phyloP scores from a whole-genome alignment of 2,888 invertebrate species.

The Peribatodes rhomboidaria region DNA sequence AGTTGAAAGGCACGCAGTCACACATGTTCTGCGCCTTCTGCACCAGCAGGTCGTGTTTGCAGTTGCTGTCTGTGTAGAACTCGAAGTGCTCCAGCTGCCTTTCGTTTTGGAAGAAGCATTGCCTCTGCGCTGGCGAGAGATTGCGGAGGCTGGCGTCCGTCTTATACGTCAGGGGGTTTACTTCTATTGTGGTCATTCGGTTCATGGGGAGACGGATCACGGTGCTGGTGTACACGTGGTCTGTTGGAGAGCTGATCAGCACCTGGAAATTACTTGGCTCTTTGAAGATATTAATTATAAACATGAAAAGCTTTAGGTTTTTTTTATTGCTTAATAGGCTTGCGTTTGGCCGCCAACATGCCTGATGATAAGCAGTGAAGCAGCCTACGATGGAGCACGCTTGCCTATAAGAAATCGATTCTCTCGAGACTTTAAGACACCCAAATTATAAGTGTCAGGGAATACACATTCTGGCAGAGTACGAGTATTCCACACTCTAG shows the following conservation, averaged over 20 bases:
- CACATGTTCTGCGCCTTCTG: slow-evolving; percentile 76
- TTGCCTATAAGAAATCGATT: too few relatives aligned
- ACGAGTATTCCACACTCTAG: too few relatives aligned
- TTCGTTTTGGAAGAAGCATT: slow-evolving; percentile 81
- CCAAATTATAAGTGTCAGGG: too few relatives aligned
- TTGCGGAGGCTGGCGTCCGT: slow-evolving; percentile 69
- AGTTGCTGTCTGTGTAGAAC: slow-evolving; percentile 85
- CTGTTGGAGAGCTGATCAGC: slow-evolving; percentile 75
- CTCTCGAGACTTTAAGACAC: too few relatives aligned
- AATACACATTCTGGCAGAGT: too few relatives aligned
- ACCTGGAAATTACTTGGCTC: slow-evolving; percentile 65
- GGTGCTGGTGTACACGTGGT: slow-evolving; percentile 77
- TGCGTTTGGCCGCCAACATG: too few relatives aligned
- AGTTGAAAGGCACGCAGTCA: slow-evolving; percentile 77
- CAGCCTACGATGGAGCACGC: too few relatives aligned
- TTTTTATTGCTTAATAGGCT: too few relatives aligned
- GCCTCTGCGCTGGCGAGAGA: slow-evolving; percentile 68
- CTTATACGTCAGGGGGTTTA: slow-evolving; percentile 76
- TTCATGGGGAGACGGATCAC: slow-evolving; percentile 79
- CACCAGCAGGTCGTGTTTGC: slow-evolving; percentile 82
- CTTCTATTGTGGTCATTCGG: slow-evolving; percentile 78
- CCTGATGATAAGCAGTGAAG: too few relatives aligned
- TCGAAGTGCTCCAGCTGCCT: slow-evolving; percentile 70
- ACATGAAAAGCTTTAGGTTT: too few relatives aligned
- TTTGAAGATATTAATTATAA: too few relatives aligned